Evolutionary conservation across 2,888 invertebrate species (phyloP).

Genomic region (Trichopoda pennipes): DNA sequence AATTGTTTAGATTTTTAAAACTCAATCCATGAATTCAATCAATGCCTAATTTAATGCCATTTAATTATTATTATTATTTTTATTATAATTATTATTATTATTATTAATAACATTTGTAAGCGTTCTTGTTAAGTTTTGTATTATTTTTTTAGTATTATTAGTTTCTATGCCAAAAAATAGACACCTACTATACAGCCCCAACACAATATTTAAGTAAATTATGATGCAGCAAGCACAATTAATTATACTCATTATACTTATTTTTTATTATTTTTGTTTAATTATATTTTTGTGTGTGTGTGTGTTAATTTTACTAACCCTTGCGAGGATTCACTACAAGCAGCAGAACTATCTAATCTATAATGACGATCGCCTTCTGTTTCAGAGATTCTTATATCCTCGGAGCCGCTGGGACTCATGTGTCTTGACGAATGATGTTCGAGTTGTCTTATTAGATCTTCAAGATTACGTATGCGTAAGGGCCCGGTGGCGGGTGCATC

Average conservation of each 20-base stretch:
- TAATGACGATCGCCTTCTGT: constrained; percentile 94
- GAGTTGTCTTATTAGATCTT: constrained; percentile 93
- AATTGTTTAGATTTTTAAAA: constrained; percentile 61
- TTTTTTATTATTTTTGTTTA: constrained; percentile 32
- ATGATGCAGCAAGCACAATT: constrained; percentile 69
- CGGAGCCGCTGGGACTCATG: constrained; percentile 95
- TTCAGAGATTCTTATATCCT: constrained; percentile 92
- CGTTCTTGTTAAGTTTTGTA: constrained; percentile 60
- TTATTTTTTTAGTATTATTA: constrained; percentile 61
- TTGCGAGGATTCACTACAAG: constrained; percentile 88
- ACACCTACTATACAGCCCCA: constrained; percentile 72
- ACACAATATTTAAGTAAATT: constrained; percentile 64
- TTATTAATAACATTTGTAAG: constrained; percentile 63
- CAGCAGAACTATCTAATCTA: constrained; percentile 88
- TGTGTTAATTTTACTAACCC: constrained; percentile 82
- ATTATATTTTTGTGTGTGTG: too few relatives aligned
- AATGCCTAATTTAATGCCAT: constrained; percentile 67
- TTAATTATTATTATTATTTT: constrained; percentile 48
- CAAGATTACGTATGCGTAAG: constrained; percentile 93
- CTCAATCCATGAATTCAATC: constrained; percentile 68
- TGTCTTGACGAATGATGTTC: constrained; percentile 92
- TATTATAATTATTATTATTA: constrained; percentile 35
- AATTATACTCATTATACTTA: constrained; percentile 61
- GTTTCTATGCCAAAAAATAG: constrained; percentile 71
- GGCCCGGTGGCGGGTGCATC: constrained; percentile 91